Evolutionary conservation across 1,140 invertebrate species (phyloP).

Genomic region (Pogonus chalceus): DNA sequence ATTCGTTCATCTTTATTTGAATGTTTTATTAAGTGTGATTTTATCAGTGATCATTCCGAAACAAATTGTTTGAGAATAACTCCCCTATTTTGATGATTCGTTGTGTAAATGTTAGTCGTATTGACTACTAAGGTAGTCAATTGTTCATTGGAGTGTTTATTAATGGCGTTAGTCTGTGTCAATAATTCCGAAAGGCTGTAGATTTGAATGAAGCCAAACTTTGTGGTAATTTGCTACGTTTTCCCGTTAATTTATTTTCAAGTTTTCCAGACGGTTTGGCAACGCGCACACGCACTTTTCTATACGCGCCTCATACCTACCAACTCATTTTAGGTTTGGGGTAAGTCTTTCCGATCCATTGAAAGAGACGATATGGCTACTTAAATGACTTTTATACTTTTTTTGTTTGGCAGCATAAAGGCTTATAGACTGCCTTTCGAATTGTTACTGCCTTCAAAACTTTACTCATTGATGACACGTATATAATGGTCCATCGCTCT

Average conservation of each 20-base stretch:
- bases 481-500: not conserved
- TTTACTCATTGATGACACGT: conserved; percentile 7
- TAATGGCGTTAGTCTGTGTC: conserved; percentile 3
- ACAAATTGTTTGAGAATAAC: too few relatives aligned
- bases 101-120: too few relatives aligned
- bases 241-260: conserved; percentile 3
- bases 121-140: too few relatives aligned
- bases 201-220: conserved; percentile 6
- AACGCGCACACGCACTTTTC: too few relatives aligned
- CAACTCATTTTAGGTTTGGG: too few relatives aligned
- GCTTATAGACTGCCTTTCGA: conserved; percentile 2
- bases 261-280: not conserved
- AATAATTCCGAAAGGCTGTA: not conserved
- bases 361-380: not conserved
- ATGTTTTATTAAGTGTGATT: too few relatives aligned
- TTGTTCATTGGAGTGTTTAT: conserved; percentile 2
- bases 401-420: conserved; percentile 3
- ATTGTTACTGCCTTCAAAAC: not conserved
- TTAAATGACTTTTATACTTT: conserved; percentile 5
- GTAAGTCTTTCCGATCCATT: conserved; percentile 4
- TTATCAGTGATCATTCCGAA: too few relatives aligned
- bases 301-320: too few relatives aligned
- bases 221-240: conserved; percentile 6
- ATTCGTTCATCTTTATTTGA: too few relatives aligned
- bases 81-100: too few relatives aligned